Percentiles rank a stretch among this genome's conserved stretches.
Conservation (phyloP, 2,113 vertebrate species). For the Oreotrochilus melanogaster region DNA sequence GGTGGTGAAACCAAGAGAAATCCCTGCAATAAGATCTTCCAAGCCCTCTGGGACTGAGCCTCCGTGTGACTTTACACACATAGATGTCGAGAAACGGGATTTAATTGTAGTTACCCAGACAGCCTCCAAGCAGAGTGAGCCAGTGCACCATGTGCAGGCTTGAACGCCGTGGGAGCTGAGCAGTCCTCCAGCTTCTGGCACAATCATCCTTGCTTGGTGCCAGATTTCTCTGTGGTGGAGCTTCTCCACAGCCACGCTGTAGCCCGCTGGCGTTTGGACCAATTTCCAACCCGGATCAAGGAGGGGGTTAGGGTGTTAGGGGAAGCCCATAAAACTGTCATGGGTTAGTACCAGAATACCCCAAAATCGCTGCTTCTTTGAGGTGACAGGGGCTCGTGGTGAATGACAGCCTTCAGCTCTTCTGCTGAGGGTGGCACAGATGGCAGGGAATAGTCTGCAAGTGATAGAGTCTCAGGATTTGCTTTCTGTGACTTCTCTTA, state of each 20-base stretch:
- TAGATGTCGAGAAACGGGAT: neutral
- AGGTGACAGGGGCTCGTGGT: neutral
- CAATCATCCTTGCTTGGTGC: neutral
- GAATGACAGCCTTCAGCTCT: neutral
- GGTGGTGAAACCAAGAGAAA: neutral
- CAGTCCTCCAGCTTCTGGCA: constrained; percentile 18
- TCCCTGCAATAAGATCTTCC: neutral
- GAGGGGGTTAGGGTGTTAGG: neutral
- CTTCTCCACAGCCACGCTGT: neutral
- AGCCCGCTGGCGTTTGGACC: neutral
- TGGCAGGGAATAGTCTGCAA: neutral
- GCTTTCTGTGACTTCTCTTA: constrained; percentile 18
- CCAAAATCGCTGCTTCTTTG: accelerated
- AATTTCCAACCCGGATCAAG: neutral
- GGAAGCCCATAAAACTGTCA: neutral
- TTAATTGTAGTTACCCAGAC: neutral
- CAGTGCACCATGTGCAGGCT: neutral
- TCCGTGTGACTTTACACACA: neutral
- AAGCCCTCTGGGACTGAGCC: neutral
- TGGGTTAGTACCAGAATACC: neutral
- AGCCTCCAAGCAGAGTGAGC: neutral
- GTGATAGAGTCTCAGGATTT: neutral
- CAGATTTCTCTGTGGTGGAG: neutral
- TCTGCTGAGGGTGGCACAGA: accelerated
- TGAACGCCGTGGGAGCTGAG: constrained; percentile 16